These are phyloP conservation scores for Epiblema foenella DNA, from an alignment of 2,888 invertebrate genomes.

Conservation along the genomic window DNA sequence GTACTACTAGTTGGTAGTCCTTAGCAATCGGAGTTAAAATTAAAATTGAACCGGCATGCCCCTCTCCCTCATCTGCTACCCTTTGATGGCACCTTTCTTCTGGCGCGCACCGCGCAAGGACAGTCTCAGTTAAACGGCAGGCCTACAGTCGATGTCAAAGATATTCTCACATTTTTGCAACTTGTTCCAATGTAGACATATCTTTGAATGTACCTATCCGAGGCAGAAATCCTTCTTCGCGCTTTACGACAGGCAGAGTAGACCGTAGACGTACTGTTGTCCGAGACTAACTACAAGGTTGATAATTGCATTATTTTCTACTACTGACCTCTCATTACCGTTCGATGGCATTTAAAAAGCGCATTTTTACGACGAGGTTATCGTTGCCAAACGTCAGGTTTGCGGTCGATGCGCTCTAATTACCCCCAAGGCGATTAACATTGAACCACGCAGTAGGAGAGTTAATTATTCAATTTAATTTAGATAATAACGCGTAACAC, in stretches of 20 bases:
- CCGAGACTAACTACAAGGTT: neutral
- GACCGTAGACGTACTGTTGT: neutral
- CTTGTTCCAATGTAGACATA: too few species aligned
- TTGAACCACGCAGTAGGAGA: conserved; percentile 45
- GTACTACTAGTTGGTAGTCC: neutral
- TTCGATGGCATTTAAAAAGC: conserved; percentile 30
- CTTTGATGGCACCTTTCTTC: too few species aligned
- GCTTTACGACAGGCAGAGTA: neutral
- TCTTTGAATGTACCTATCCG: too few species aligned
- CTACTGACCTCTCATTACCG: conserved; percentile 1
- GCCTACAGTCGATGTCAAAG: too few species aligned
- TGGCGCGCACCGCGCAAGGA: too few species aligned
- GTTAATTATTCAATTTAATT: conserved; percentile 23
- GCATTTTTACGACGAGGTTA: conserved; percentile 46
- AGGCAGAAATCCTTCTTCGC: too few species aligned
- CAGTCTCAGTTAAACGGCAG: too few species aligned
- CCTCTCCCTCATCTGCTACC: too few species aligned
- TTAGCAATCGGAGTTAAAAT: too few species aligned
- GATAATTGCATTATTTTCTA: conserved; percentile 2
- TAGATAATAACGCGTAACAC: conserved; percentile 14
- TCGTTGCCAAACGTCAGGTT: conserved; percentile 72
- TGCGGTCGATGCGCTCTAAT: conserved; percentile 77
- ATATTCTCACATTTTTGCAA: too few species aligned
- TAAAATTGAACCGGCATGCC: too few species aligned
- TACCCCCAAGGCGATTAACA: conserved; percentile 69